These are phyloP conservation scores for Andrena chrysosceles DNA, from an alignment of 2,888 invertebrate genomes.

Conservation along the genomic window DNA sequence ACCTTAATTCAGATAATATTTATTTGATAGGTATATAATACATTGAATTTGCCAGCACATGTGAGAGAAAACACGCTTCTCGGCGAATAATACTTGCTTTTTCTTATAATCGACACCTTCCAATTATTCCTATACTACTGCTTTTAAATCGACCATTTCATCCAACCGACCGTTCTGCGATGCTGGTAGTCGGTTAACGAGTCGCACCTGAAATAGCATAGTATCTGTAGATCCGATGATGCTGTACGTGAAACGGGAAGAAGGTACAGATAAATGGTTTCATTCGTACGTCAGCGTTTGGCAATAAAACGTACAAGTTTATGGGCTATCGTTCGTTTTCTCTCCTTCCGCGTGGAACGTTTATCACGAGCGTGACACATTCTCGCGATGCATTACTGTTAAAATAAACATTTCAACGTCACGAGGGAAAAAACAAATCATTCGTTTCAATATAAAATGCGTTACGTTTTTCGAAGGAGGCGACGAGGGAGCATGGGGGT, in stretches of 20 bases:
- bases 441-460: slow-evolving; percentile 16
- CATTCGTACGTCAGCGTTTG: slow-evolving; percentile 36
- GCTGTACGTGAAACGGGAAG: slow-evolving; percentile 34
- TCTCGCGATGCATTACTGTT: slow-evolving; percentile 16
- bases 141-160: slow-evolving; percentile 52
- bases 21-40: slow-evolving; percentile 80
- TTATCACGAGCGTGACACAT: slow-evolving; percentile 32
- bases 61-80: slow-evolving; percentile 79
- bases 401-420: slow-evolving; percentile 37
- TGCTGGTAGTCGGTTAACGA: slow-evolving; percentile 33
- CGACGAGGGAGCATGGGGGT: neutral
- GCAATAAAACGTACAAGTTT: slow-evolving; percentile 51
- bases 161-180: slow-evolving; percentile 21
- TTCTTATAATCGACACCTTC: slow-evolving; percentile 62
- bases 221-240: slow-evolving; percentile 31
- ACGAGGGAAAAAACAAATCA: slow-evolving; percentile 17
- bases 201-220: slow-evolving; percentile 43
- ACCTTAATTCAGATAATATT: slow-evolving; percentile 71
- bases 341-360: slow-evolving; percentile 5
- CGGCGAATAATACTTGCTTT: slow-evolving; percentile 80
- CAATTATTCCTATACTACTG: slow-evolving; percentile 67
- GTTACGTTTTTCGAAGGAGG: neutral
- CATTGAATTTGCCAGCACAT: slow-evolving; percentile 78
- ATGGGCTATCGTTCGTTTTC: slow-evolving; percentile 20
- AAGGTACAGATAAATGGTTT: slow-evolving; percentile 43